Base-by-base conservation (phyloP, 1,140 invertebrate species). In the Chironomus striatipennis region DNA sequence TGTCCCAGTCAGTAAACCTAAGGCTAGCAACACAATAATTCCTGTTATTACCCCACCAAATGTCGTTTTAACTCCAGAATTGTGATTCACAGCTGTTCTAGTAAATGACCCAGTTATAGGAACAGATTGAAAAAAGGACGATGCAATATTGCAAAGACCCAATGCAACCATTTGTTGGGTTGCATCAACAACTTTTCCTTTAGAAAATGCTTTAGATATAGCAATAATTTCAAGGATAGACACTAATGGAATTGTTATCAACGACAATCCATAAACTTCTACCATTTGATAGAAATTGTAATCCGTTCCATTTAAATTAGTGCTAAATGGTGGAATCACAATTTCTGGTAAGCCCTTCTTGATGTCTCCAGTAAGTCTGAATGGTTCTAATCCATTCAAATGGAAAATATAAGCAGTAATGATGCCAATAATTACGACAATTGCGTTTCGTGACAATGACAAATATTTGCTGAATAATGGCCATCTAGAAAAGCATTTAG, bases 61-160 rank as follows among this genome's bases (percentile, higher is more conserved):
- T 3, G 93, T 89, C 0, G 95, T 96, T 78, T 87, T 86, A 0
- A 97, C 96, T 20, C 96, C 95, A 77, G 93, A 95, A 24, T 93
- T 90, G 79, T 95, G 90, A 83, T 97, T 97, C 1, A 98, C 89
- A 1, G 95, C 95, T 20, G 95, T 96, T 77, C 94, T 86, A 0
- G 91, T 92, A 82, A 95, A 94, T 73, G 92, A 94, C 70, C 93
- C 95, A 0, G 95, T 94, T 0, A 91, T 87, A 3, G 95, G 95
- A 85, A 95, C 93, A 0, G 95, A 95, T 5, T 87, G 87, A 18
- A 96, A 88, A 81, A 98, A 97, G 73, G 93, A 91, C 76, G 94
- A 91, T 10, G 92, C 82, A 57, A 97, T 82, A 83, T 98, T 98
- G 79, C 90, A 90, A 0, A 91, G 78, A 17, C 94, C 94, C 18